Base-by-base conservation (phyloP, 2,797 vertebrate genomes). In the Heliangelus exortis region DNA sequence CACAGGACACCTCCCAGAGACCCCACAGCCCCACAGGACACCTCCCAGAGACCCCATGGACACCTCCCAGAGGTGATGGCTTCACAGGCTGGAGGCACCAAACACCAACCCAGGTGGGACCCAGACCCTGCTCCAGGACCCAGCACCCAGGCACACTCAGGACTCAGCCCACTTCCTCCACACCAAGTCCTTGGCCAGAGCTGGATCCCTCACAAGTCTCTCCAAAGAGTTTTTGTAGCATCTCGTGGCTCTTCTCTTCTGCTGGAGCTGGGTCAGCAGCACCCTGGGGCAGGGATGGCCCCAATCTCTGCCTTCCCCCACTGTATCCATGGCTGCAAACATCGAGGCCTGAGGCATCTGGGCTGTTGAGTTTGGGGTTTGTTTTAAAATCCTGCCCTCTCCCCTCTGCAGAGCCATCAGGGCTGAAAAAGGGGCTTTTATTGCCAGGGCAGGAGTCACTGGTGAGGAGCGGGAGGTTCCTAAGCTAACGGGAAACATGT, bases 401-500 rank as follows among this genome's bases (percentile, higher is more conserved):
- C 54, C 84, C 74, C 84, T 87, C 90, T 31, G 58, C 63, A 76
- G 74, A 61, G 58, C 78, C 65, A 59, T 26, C 1, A 0, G 55
- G 62, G 36, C 34, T 77, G 81, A 66, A 53, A 93, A 89, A 58
- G 33, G 62, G 73, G 66, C 51, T 93, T 92, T 47, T 71, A 51
- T 14, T 73, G 75, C 69, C 7, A 0, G n/a, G 48, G 58, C 65
- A 85, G 63, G 47, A 87, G 87, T 67, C 78, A 6, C 89, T 87
- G 76, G 10, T 66, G 76, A 25, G 67, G 41, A 54, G 39, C 5
- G 33, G 80, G 69, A 68, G 6, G 25, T 68, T 92, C 71, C 72
- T 77, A 62, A 57, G 36, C 61, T 87, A 84, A 91, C 51, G 79
- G 47, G 34, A 89, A 95, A 90, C 93, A 94, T 33, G 80, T 65